A percentile compares a stretch with the other conserved stretches of the same genome.
Evolutionary conservation across 2,113 vertebrate genomes (phyloP).

Genomic region (Lota lota): DNA sequence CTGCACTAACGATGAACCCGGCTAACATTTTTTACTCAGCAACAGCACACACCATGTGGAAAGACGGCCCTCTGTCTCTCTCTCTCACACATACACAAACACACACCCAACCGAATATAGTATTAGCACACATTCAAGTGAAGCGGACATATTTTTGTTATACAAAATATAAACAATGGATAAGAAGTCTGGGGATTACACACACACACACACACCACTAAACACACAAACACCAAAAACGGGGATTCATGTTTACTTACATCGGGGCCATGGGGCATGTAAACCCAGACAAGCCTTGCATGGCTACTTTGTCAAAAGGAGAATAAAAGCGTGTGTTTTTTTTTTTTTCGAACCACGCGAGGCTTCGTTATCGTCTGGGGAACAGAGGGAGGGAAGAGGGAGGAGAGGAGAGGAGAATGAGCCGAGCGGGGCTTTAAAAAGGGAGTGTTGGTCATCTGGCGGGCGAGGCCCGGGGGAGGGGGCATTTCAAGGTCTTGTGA

Average conservation of each 20-base stretch:
- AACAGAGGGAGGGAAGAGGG: conserved; percentile 20
- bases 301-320: no score
- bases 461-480: conserved; percentile 12
- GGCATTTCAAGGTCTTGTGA: conserved; percentile 54
- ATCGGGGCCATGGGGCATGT: conserved; percentile 27
- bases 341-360: conserved; percentile 27
- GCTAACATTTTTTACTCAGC: not conserved
- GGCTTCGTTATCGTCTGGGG: conserved; percentile 43
- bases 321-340: not conserved
- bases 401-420: not conserved
- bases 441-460: not conserved
- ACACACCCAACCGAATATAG: not conserved
- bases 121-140: not conserved
- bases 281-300: conserved; percentile 21
- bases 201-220: not conserved
- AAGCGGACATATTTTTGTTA: no score
- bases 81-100: not conserved
- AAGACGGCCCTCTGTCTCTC: no score
- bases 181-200: no score
- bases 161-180: no score
- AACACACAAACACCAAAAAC: conserved; percentile 12
- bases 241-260: conserved; percentile 47
- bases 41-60: not conserved
- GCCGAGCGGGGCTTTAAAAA: conserved; percentile 25
- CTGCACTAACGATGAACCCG: no score